Percentiles rank a stretch among this genome's conserved stretches.
Evolutionary conservation across 2,888 invertebrate species (phyloP).

Genomic region (Morpho achilles): DNA sequence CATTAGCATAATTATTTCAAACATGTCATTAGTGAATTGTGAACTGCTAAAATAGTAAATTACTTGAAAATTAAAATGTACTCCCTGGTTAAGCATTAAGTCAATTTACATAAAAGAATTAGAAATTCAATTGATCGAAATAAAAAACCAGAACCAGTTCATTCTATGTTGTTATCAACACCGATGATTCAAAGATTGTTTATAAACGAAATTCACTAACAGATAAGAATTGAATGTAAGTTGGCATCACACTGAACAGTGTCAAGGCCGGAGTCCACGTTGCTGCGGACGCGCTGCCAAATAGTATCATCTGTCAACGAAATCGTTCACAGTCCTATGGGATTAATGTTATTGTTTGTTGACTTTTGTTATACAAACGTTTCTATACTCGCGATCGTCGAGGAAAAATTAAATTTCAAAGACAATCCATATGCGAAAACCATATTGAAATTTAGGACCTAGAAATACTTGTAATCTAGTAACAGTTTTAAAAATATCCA

Average conservation of each 20-base stretch:
- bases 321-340: conserved; percentile 4
- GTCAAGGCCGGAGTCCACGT: conserved; percentile 49
- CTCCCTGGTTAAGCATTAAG: conserved; percentile 2
- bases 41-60: neutral
- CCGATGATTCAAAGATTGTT: neutral
- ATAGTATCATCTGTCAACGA: conserved; percentile 19
- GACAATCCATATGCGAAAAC: too few species aligned
- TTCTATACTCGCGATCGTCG: neutral
- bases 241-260: conserved; percentile 55
- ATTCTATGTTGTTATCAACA: too few species aligned
- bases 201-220: neutral
- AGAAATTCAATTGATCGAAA: too few species aligned
- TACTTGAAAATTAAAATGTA: neutral
- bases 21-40: neutral
- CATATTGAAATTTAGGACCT: too few species aligned
- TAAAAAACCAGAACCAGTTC: too few species aligned
- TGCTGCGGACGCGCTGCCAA: conserved; percentile 24
- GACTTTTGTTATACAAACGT: neutral
- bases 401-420: too few species aligned
- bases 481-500: too few species aligned
- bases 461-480: too few species aligned
- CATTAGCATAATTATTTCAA: neutral
- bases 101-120: conserved; percentile 1
- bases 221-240: conserved; percentile 53
- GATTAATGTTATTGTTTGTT: conserved; percentile 6